These are phyloP conservation scores for Pharmacophagus antenor DNA, from an alignment of 2,888 invertebrate species.

Conservation along the genomic window DNA sequence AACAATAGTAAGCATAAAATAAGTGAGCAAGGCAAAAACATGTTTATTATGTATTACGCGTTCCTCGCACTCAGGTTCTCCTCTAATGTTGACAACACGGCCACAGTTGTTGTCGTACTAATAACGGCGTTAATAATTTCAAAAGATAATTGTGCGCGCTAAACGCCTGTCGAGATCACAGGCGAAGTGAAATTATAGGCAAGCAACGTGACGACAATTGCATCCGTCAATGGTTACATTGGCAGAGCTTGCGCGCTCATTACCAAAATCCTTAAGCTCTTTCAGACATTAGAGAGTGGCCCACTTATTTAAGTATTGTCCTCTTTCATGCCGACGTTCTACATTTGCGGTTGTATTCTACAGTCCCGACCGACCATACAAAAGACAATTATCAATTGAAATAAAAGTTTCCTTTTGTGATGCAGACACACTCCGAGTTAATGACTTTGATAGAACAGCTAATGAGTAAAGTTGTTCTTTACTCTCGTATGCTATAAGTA, in stretches of 20 bases:
- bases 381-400: conserved; percentile 27
- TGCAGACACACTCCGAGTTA: conserved; percentile 5
- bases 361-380: conserved; percentile 7
- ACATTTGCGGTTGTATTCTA: conserved; percentile 25
- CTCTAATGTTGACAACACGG: conserved; percentile 14
- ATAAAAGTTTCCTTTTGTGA: conserved; percentile 9
- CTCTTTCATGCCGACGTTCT: conserved; percentile 10
- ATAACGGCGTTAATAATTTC: conserved; percentile 24
- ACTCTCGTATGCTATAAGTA: neutral
- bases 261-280: conserved; percentile 20
- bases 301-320: conserved; percentile 12
- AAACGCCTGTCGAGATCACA: conserved; percentile 21
- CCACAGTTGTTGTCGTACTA: conserved; percentile 24
- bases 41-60: neutral
- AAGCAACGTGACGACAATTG: conserved; percentile 16
- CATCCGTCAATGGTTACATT: conserved; percentile 4
- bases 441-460: conserved; percentile 5
- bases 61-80: conserved; percentile 9
- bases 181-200: conserved; percentile 22
- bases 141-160: conserved; percentile 23
- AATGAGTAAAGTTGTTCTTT: neutral
- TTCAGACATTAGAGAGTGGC: conserved; percentile 20
- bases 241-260: conserved; percentile 3
- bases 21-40: neutral
- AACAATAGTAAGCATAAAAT: neutral